These are phyloP conservation scores for Phortica magna DNA, from an alignment of 2,888 invertebrate species.

Conservation along the genomic window DNA sequence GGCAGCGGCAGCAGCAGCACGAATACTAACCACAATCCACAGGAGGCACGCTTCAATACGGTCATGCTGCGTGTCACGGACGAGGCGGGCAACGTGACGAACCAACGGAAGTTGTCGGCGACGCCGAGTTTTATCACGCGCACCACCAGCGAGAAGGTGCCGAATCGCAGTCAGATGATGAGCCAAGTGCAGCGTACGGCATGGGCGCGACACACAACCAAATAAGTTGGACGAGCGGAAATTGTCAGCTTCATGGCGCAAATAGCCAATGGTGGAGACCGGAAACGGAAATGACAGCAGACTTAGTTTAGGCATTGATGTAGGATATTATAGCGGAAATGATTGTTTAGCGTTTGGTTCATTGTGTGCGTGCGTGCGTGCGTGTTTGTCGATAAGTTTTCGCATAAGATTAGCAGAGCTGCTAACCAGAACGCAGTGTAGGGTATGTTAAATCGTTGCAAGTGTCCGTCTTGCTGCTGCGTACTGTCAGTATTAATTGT, in stretches of 20 bases:
- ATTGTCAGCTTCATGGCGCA: not conserved
- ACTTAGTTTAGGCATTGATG: not conserved
- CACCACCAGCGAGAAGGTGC: slow-evolving; percentile 91
- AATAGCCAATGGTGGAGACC: not conserved
- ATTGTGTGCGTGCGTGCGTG: not conserved
- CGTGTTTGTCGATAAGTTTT: not conserved
- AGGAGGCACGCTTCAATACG: slow-evolving; percentile 75
- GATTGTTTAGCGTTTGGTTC: not conserved
- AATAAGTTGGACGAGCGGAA: slow-evolving; percentile 77
- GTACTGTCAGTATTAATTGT: slow-evolving; percentile 30
- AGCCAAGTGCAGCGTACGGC: slow-evolving; percentile 88
- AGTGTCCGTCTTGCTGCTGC: not conserved
- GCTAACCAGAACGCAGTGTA: slow-evolving; percentile 3
- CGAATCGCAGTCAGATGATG: slow-evolving; percentile 91
- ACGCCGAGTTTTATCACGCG: slow-evolving; percentile 85
- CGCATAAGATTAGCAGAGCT: not conserved
- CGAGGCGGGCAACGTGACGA: slow-evolving; percentile 78
- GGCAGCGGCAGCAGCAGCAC: slow-evolving; percentile 48
- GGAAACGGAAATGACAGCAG: not conserved
- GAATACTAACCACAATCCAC: slow-evolving; percentile 38
- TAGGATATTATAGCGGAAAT: not conserved
- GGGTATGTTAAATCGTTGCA: not conserved
- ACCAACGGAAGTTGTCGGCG: slow-evolving; percentile 79
- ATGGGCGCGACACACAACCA: slow-evolving; percentile 93
- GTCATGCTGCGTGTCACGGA: slow-evolving; percentile 81